Conservation (phyloP, 2,113 vertebrate genomes). For the Actinemys pallida region DNA sequence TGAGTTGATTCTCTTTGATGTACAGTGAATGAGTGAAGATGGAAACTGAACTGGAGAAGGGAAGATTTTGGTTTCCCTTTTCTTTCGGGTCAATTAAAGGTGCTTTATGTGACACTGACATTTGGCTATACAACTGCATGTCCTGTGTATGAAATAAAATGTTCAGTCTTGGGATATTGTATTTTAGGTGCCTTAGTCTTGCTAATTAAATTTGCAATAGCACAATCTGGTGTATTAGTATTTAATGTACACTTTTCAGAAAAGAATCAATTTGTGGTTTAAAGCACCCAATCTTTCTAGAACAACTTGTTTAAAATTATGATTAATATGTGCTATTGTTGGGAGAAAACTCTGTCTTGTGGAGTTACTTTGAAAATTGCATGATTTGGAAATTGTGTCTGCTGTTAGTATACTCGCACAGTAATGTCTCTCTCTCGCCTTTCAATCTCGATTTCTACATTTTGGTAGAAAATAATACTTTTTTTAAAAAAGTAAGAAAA, state of each 20-base stretch:
- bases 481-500: not conserved
- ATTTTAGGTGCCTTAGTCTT: not conserved
- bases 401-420: not conserved
- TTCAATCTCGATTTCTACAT: not conserved
- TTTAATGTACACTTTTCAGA: not conserved
- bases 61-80: conserved; percentile 74
- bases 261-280: not conserved
- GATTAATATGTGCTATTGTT: not conserved
- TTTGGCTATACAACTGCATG: conserved; percentile 28
- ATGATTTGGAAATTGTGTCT: not conserved
- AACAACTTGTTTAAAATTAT: not conserved
- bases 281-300: not conserved
- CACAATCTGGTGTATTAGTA: fast-evolving
- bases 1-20: conserved; percentile 83
- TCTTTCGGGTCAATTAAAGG: conserved; percentile 64
- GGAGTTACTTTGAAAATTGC: not conserved
- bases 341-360: not conserved
- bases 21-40: conserved; percentile 72
- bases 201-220: not conserved
- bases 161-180: not conserved
- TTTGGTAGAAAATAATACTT: not conserved
- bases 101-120: conserved; percentile 44
- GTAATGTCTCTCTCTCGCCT: not conserved
- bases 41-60: conserved; percentile 71
- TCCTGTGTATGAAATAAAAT: not conserved